Base-by-base conservation (phyloP, 1,140 invertebrate species). In the Ladona fulva region DNA sequence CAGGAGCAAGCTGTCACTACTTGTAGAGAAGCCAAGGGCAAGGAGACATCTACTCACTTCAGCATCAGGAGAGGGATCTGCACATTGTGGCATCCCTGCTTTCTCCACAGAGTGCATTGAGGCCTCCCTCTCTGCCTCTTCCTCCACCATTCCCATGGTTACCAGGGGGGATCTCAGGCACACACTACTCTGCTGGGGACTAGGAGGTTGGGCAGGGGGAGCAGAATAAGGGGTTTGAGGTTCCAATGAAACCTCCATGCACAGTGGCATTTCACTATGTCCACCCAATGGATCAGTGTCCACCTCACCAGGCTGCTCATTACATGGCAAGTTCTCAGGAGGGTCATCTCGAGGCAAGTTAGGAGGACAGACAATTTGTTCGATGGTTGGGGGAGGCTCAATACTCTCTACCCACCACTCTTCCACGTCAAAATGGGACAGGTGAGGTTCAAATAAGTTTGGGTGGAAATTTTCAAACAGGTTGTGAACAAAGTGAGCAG, bases 101-200 rank as follows among this genome's bases (percentile, higher is more conserved):
- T 75, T 19, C 74, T 24, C 74, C 24, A 19, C 74, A 75, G 74
- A 19, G 37, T 22, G 74, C 25, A 25, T 19, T 22, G 24, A 42
- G 24, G 74, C 24, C 19, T 75, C 25, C 19, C 24, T 19, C 74
- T 75, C 74, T 3, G 74, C 24, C 19, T 75, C 25, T 24, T 75
- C 25, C 74, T 75, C 74, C 74, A 22, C 37, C 52, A 22, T 66
- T 66, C 52, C 52, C 52, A 66, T 66, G 52, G 52, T 66, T 66
- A 66, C 52, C 14, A 12, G 14, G 16, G 52, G 14, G 14, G n/a
- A 16, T 19, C 16, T 16, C n/a, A 19, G 52, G 52, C 52, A 66
- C 52, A 66, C 52, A 66, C 52, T 66, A 66, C 52, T 66, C 52
- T 16, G 52, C 52, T 22, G 16, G n/a, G n/a, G 52, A 66, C 52